phyloP scores from a whole-genome alignment of 2,888 invertebrate genomes.

The Meiosimyza platycephala region DNA sequence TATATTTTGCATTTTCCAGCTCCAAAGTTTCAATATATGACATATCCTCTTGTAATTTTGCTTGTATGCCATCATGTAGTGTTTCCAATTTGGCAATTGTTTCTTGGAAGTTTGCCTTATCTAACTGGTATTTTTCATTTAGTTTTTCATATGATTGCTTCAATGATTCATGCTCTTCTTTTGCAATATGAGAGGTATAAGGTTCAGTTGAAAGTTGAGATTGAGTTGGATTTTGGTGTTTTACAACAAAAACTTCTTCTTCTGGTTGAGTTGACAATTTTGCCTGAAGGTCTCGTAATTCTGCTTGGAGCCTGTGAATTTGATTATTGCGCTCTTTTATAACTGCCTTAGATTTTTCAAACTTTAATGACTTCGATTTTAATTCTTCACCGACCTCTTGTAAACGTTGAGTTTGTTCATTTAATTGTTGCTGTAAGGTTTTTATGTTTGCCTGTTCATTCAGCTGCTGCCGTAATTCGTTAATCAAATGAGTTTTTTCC shows the following conservation, averaged over 20 bases:
- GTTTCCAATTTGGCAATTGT: constrained; percentile 60
- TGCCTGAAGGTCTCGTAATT: constrained; percentile 52
- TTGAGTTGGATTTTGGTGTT: constrained; percentile 7
- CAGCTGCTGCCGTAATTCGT: constrained; percentile 9
- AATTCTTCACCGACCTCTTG: constrained; percentile 68
- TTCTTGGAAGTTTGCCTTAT: constrained; percentile 57
- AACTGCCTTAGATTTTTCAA: constrained; percentile 69
- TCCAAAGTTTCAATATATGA: constrained; percentile 80
- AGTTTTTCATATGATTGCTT: constrained; percentile 51
- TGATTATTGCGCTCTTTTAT: constrained; percentile 71
- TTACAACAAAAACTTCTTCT: constrained; percentile 45
- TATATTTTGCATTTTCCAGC: constrained; percentile 74
- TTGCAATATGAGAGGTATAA: constrained; percentile 21
- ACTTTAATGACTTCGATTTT: constrained; percentile 69
- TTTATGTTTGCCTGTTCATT: background rate
- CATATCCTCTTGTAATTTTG: constrained; percentile 80
- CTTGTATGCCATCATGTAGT: constrained; percentile 67
- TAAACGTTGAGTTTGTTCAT: constrained; percentile 55
- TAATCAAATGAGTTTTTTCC: constrained; percentile 61
- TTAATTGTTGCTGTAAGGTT: constrained; percentile 17
- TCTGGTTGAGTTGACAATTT: constrained; percentile 53
- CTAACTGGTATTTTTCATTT: constrained; percentile 49
- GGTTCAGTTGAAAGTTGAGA: constrained; percentile 37
- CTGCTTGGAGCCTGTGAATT: constrained; percentile 65
- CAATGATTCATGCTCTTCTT: constrained; percentile 46